These are phyloP conservation scores for Lithobius niger DNA, from an alignment of 1,140 invertebrate genomes.

Conservation along the genomic window DNA sequence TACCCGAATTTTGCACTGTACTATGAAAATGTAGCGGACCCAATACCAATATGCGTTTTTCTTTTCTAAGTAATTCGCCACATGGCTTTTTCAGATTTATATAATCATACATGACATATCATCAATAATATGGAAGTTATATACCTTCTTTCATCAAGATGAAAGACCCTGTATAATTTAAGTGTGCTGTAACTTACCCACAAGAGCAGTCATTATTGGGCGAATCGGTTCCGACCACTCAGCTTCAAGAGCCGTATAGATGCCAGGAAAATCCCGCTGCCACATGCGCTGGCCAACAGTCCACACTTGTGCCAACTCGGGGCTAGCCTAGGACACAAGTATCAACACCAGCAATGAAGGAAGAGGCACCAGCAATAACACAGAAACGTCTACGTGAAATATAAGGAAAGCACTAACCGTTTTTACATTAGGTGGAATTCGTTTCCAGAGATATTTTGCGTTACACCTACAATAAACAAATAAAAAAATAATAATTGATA, in stretches of 20 bases:
- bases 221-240: slow-evolving; percentile 59
- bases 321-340: slow-evolving; percentile 31
- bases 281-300: slow-evolving; percentile 66
- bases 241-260: slow-evolving; percentile 51
- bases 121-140: no score
- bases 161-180: no score
- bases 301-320: slow-evolving; percentile 65
- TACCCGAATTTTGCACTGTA: no score
- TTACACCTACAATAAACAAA: no score
- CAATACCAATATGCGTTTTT: no score
- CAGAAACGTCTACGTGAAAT: background rate
- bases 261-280: slow-evolving; percentile 60
- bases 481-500: no score
- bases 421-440: slow-evolving; percentile 60
- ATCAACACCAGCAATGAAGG: background rate
- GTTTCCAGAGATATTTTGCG: slow-evolving; percentile 83
- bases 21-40: no score
- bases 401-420: slow-evolving; percentile 23
- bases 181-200: no score
- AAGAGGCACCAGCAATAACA: slow-evolving; percentile 8
- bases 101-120: no score
- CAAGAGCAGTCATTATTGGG: slow-evolving; percentile 57
- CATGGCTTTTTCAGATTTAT: no score
- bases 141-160: no score
- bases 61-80: no score